phyloP scores from a whole-genome alignment of 2,888 invertebrate species.

The Xestoiulus laeticollis region DNA sequence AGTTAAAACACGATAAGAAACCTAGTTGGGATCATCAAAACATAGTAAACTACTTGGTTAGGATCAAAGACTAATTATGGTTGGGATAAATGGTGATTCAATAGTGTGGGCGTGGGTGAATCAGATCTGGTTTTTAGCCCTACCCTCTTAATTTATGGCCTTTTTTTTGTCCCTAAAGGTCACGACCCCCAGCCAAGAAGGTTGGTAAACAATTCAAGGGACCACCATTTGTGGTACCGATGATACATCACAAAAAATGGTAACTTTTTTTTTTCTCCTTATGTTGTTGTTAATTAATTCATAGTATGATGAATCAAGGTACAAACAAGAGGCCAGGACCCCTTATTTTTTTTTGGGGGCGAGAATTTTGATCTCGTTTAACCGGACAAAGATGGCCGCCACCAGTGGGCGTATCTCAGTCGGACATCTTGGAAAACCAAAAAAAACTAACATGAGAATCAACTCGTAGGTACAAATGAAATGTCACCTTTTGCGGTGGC shows the following conservation, averaged over 20 bases:
- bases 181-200: not conserved
- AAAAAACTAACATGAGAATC: not conserved
- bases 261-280: not conserved
- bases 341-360: not conserved
- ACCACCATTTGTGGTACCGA: not conserved
- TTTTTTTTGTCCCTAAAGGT: not conserved
- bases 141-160: not conserved
- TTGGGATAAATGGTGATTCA: no score
- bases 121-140: not conserved
- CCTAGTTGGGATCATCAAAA: no score
- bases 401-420: not conserved
- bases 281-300: not conserved
- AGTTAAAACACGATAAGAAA: not conserved
- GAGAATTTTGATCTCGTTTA: not conserved
- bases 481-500: not conserved
- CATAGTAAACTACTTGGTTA: not conserved
- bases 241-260: not conserved
- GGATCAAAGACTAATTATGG: not conserved
- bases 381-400: not conserved
- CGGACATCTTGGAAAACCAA: not conserved
- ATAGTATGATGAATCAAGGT: not conserved
- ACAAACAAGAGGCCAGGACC: not conserved
- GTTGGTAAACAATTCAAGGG: not conserved
- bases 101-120: no score
- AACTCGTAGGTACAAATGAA: constrained; percentile 7